These are phyloP conservation scores for Tupaia chinensis DNA, from an alignment of 2,113 vertebrate species.

Conservation along the genomic window DNA sequence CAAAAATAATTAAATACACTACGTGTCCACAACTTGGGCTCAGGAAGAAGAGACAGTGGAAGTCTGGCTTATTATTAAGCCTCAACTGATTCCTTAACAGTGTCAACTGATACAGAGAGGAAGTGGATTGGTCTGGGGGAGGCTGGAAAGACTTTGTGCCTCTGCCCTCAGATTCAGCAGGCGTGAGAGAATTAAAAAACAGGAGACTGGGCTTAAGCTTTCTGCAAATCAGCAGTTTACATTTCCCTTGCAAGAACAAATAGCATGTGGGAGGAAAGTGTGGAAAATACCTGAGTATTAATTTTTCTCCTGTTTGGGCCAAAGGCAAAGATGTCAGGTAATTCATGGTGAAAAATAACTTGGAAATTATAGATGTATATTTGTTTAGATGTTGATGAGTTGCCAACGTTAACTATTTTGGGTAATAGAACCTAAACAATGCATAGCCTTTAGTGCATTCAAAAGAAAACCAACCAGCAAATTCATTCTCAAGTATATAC, in stretches of 20 bases:
- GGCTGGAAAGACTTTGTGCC: neutral
- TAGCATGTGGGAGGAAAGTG: rapidly evolving
- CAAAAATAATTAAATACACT: neutral
- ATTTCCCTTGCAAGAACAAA: neutral
- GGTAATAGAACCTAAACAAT: rapidly evolving
- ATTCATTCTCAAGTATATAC: rapidly evolving
- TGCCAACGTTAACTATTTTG: rapidly evolving
- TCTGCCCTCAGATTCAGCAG: rapidly evolving
- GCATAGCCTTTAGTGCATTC: rapidly evolving
- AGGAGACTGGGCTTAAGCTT: neutral
- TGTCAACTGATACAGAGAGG: neutral
- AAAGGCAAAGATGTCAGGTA: neutral
- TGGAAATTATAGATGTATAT: rapidly evolving
- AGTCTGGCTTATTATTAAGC: rapidly evolving
- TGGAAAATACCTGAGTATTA: neutral
- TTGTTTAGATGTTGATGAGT: rapidly evolving
- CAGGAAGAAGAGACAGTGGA: rapidly evolving
- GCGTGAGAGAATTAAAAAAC: too few species aligned
- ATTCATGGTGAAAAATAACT: rapidly evolving
- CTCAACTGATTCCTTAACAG: conserved; percentile 38
- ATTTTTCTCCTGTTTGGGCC: neutral
- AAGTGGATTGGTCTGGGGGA: rapidly evolving
- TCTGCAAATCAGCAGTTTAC: neutral
- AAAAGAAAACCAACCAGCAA: neutral
- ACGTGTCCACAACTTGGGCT: neutral